Conservation (phyloP, 2,888 invertebrate species). For the Andrena bicolor region DNA sequence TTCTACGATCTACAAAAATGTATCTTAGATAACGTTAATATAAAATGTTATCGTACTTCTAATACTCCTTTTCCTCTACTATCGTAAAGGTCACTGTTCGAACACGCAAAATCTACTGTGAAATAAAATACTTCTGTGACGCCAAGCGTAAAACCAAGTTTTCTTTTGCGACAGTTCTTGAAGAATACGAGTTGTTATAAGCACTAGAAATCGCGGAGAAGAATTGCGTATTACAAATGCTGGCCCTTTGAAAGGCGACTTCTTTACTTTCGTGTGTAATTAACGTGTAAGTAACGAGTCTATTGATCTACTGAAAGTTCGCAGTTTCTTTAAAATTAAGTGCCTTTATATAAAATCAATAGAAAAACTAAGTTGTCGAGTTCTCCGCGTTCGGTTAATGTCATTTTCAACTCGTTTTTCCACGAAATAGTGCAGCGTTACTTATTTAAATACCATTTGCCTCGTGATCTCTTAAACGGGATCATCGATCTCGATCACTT, state of each 20-base stretch:
- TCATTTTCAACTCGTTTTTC: slow-evolving; percentile 43
- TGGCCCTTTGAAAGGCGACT: too few species aligned
- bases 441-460: slow-evolving; percentile 43
- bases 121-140: slow-evolving; percentile 64
- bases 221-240: slow-evolving; percentile 8
- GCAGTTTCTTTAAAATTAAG: slow-evolving; percentile 6
- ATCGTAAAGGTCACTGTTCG: slow-evolving; percentile 50
- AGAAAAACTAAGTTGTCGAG: not conserved
- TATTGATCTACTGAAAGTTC: too few species aligned
- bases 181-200: slow-evolving; percentile 42
- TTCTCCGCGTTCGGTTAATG: slow-evolving; percentile 22
- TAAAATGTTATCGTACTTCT: slow-evolving; percentile 74
- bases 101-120: slow-evolving; percentile 43
- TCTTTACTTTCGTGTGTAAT: slow-evolving; percentile 4
- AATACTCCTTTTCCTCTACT: slow-evolving; percentile 53
- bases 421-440: slow-evolving; percentile 49
- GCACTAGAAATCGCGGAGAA: slow-evolving; percentile 30
- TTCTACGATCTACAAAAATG: slow-evolving; percentile 72
- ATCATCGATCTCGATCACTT: slow-evolving; percentile 42
- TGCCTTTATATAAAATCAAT: slow-evolving; percentile 11
- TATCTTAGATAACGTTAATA: slow-evolving; percentile 75
- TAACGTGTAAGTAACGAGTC: not conserved
- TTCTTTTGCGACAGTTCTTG: slow-evolving; percentile 21
- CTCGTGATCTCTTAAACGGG: slow-evolving; percentile 44
- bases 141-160: slow-evolving; percentile 62